phyloP scores from a whole-genome alignment of 2,113 vertebrate species.

The Camelus bactrianus region DNA sequence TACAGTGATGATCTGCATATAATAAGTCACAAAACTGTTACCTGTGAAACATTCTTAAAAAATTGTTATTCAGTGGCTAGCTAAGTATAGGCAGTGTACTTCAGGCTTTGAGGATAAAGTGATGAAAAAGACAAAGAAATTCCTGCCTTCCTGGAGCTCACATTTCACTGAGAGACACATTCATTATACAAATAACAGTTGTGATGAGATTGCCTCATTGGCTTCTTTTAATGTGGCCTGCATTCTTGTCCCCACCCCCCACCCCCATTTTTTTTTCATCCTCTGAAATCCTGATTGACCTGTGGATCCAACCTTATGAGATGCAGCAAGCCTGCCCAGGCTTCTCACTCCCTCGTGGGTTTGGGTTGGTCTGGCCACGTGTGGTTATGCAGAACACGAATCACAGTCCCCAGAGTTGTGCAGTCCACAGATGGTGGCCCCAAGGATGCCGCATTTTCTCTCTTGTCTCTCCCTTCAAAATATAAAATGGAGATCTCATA shows the following conservation, averaged over 20 bases:
- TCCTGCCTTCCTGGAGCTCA: not conserved
- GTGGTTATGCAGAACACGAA: not conserved
- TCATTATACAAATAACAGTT: not conserved
- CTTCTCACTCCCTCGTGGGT: not conserved
- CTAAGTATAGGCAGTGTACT: not conserved
- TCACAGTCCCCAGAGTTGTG: not conserved
- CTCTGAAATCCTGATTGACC: not conserved
- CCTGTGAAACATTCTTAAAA: not conserved
- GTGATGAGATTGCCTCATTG: not conserved
- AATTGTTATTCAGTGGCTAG: not conserved
- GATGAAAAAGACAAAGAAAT: not conserved
- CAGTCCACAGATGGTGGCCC: not conserved
- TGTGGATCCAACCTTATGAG: not conserved
- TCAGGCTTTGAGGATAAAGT: not conserved
- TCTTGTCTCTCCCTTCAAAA: not conserved
- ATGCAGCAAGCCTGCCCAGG: not conserved
- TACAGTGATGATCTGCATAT: not conserved
- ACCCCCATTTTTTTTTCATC: not conserved
- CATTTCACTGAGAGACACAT: not conserved
- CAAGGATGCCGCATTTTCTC: not conserved
- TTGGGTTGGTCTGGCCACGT: not conserved
- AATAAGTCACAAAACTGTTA: not conserved
- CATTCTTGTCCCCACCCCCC: not conserved
- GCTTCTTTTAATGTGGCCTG: not conserved
- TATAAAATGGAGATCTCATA: not conserved